A percentile compares a stretch with the other conserved stretches of the same genome.
phyloP scores from a whole-genome alignment of 64 coral and sea anemone genomes.

The Actinia tenebrosa region DNA sequence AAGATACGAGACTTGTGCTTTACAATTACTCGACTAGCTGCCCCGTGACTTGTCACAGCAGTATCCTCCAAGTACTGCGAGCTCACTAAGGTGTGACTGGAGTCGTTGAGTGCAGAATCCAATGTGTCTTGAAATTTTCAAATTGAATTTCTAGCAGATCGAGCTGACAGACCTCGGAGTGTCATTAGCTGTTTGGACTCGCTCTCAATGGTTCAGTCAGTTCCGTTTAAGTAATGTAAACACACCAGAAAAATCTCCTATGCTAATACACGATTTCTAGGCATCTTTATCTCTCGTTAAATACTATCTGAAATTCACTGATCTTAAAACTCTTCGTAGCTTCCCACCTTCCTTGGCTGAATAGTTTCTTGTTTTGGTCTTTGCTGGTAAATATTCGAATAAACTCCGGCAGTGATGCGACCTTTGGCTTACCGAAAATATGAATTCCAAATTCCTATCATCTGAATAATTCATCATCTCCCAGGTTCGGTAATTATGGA shows the following conservation, averaged over 20 bases:
- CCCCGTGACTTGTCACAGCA: slow-evolving; percentile 3
- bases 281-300: neutral
- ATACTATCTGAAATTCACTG: neutral
- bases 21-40: neutral
- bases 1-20: neutral
- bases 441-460: neutral
- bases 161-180: neutral
- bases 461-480: slow-evolving; percentile 26
- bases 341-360: neutral
- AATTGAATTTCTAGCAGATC: slow-evolving; percentile 3
- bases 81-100: neutral
- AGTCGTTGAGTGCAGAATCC: neutral
- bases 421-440: slow-evolving; percentile 16
- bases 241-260: neutral
- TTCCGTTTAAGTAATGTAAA: slow-evolving; percentile 21
- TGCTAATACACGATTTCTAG: neutral
- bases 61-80: neutral
- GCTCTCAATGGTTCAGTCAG: neutral
- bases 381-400: neutral
- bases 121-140: neutral
- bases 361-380: neutral
- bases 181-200: neutral
- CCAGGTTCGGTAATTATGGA: slow-evolving; percentile 13
- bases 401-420: neutral
- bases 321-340: neutral